Conservation (phyloP, 1,140 invertebrate genomes). For the Scaptomyza montana region DNA sequence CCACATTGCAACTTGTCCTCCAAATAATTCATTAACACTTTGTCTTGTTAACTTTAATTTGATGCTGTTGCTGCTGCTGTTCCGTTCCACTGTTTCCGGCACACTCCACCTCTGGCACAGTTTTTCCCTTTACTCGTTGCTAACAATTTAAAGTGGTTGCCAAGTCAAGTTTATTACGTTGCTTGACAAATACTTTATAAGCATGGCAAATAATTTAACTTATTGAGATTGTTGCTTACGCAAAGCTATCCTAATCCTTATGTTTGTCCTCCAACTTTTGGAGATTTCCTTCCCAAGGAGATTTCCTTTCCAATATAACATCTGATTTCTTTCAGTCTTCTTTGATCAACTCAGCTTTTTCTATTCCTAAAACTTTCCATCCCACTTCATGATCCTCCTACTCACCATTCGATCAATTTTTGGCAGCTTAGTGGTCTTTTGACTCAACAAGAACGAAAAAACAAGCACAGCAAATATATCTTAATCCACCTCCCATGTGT, state of each 20-base stretch:
- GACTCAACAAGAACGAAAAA: not conserved
- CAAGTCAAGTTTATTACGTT: conserved; percentile 15
- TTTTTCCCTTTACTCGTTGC: conserved; percentile 2
- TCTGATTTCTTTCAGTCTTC: no score
- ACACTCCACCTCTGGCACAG: conserved; percentile 5
- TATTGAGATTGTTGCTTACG: conserved; percentile 10
- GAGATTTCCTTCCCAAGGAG: no score
- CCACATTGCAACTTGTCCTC: conserved; percentile 76
- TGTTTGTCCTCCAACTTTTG: no score
- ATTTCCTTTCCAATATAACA: no score
- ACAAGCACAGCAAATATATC: conserved; percentile 39
- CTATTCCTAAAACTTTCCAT: not conserved
- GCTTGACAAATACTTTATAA: conserved; percentile 41
- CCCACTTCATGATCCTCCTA: not conserved
- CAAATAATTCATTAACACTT: conserved; percentile 83
- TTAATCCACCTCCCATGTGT: conserved; percentile 77
- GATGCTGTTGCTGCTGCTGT: conserved; percentile 43
- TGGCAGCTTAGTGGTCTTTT: no score
- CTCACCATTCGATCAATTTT: conserved; percentile 10
- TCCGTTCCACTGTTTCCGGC: not conserved
- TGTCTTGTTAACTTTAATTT: conserved; percentile 79
- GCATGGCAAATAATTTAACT: conserved; percentile 21
- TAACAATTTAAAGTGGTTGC: conserved; percentile 11
- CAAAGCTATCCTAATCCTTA: no score
- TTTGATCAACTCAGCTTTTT: no score